Evolutionary conservation across 2,113 vertebrate genomes (phyloP), one percentile per base, ranked within the genome.

Genomic region (Litocranius walleri): DNA sequence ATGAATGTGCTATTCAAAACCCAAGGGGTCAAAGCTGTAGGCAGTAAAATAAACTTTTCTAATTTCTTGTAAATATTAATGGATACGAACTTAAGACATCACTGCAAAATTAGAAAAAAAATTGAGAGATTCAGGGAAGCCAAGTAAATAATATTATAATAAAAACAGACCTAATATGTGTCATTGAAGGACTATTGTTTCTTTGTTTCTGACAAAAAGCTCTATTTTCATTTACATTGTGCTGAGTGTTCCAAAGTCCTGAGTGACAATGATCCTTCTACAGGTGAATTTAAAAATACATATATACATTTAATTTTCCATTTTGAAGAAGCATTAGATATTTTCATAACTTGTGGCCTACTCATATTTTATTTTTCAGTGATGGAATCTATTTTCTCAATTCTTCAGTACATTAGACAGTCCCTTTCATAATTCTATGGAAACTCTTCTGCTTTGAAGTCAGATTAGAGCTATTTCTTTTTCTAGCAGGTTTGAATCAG

Each of bases 401-500:
- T 86, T 64, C 87, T 45, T 96, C 88, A 81, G 64, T 95, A 71
- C 96, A 23, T 89, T 82, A 54, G 43, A 64, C 64, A 95, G 52
- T 89, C 33, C 40, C n/a, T 93, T 95, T 92, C 27, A 80, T 77
- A 83, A 91, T 78, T 74, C 81, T 88, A 50, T 90, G 84, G 80
- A 88, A 95, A 96, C 45, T 84, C 40, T 78, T 92, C 89, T 96
- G 93, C 92, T 97, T 98, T 98, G 93, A 95, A 97, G 84, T 96
- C 43, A 95, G 92, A 97, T 95, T 92, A 93, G 52, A 95, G 33
- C 30, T 97, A 48, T 57, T 67, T 83, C 95, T 90, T 91, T 93
- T 52, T 80, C 80, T 88, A 43, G 45, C 57, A 91, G 56, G 30
- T 96, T 92, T 97, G 81, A 97, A 87, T 96, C 71, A 77, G 94